phyloP scores from a whole-genome alignment of 2,113 vertebrate species.

The Opisthocomus hoazin region DNA sequence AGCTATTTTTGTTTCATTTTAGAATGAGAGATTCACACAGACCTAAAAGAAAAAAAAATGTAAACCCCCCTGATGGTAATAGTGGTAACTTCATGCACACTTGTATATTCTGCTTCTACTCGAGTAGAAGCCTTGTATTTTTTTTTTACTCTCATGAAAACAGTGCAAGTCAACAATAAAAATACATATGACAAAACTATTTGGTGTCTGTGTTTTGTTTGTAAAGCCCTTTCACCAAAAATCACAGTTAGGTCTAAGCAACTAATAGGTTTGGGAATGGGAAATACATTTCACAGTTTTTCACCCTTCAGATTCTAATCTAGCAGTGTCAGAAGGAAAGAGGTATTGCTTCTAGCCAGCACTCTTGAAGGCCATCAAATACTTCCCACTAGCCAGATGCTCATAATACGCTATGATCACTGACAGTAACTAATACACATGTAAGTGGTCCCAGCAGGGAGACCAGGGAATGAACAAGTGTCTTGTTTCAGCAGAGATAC shows the following conservation, averaged over 20 bases:
- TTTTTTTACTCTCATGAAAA: neutral
- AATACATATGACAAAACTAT: neutral
- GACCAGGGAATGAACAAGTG: neutral
- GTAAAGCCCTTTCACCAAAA: neutral
- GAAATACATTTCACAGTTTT: neutral
- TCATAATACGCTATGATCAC: neutral
- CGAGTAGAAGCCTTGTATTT: neutral
- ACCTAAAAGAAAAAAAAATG: neutral
- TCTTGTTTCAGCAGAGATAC: neutral
- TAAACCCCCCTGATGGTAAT: fast-evolving
- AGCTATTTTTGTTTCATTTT: neutral
- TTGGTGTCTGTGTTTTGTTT: neutral
- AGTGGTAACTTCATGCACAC: neutral
- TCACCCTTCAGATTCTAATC: neutral
- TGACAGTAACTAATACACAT: neutral
- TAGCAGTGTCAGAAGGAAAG: neutral
- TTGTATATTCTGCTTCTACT: neutral
- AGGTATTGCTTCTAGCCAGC: neutral
- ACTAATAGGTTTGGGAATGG: neutral
- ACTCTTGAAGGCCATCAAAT: neutral
- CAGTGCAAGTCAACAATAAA: neutral
- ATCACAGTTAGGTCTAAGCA: neutral
- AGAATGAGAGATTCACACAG: neutral
- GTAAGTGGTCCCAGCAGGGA: neutral
- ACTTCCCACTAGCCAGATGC: neutral